Percentiles rank a stretch among this genome's conserved stretches.
Conservation (phyloP, 2,113 vertebrate genomes). For the Sebastes schlegelii region DNA sequence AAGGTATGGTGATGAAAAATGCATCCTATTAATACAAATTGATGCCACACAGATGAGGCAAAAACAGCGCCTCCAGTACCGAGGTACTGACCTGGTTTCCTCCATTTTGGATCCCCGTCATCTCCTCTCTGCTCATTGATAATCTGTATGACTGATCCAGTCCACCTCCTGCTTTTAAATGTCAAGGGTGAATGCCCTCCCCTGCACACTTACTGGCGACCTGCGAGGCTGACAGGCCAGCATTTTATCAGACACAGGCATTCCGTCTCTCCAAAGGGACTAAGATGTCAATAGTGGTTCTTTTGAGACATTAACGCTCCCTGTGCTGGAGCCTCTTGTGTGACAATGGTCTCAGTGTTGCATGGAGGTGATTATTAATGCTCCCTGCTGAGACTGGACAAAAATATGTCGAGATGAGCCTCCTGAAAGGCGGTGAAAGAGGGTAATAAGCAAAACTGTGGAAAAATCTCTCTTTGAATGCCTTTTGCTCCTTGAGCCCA, state of each 20-base stretch:
- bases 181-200: conserved; percentile 65
- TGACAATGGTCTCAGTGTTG: conserved; percentile 59
- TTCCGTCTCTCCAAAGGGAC: conserved; percentile 40
- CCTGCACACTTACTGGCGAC: conserved; percentile 23
- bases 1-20: not conserved
- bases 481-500: conserved; percentile 11
- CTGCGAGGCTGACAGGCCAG: conserved; percentile 11
- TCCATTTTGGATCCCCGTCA: conserved; percentile 21
- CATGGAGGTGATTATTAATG: conserved; percentile 75
- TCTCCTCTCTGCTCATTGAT: conserved; percentile 37
- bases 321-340: conserved; percentile 43
- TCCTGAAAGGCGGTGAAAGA: conserved; percentile 51
- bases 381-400: conserved; percentile 59
- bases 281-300: conserved; percentile 75
- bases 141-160: conserved; percentile 47
- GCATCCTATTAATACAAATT: not conserved
- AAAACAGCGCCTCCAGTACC: not conserved
- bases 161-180: conserved; percentile 58
- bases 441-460: conserved; percentile 66
- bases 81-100: not conserved
- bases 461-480: conserved; percentile 52
- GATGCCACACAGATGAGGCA: not conserved
- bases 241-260: conserved; percentile 35
- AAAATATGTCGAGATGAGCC: conserved; percentile 52
- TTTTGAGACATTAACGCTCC: conserved; percentile 65